A percentile compares a stretch with the other conserved stretches of the same genome.
Conservation (phyloP, 2,888 invertebrate genomes). For the Dryococelus australis region DNA sequence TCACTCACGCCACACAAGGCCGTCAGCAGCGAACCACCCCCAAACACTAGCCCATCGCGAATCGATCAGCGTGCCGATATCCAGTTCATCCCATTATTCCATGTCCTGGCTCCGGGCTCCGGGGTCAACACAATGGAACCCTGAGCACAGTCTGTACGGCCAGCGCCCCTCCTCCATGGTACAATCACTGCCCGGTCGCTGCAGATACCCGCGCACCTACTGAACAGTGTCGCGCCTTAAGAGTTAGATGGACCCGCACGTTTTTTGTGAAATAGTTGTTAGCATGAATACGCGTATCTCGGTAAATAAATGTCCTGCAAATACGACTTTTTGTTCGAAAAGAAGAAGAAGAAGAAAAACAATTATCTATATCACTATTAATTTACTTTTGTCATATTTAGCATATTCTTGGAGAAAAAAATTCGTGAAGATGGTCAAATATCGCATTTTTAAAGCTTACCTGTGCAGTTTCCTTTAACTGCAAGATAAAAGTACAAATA, state of each 20-base stretch:
- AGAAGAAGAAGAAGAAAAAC: too few species aligned
- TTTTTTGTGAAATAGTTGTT: not conserved
- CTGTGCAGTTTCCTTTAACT: too few species aligned
- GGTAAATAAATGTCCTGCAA: too few species aligned
- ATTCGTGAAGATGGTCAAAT: too few species aligned
- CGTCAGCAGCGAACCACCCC: not conserved
- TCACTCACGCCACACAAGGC: not conserved
- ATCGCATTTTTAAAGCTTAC: too few species aligned
- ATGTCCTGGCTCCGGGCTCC: not conserved
- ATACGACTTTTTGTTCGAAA: too few species aligned
- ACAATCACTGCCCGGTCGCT: not conserved
- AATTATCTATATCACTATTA: too few species aligned
- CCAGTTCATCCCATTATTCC: conserved; percentile 16
- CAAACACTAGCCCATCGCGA: not conserved
- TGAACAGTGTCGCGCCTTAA: too few species aligned
- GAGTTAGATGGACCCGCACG: not conserved
- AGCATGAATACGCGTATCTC: too few species aligned
- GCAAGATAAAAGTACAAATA: too few species aligned
- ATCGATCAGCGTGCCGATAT: not conserved
- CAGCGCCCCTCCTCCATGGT: not conserved
- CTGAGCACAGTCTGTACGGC: not conserved
- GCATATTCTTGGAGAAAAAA: too few species aligned
- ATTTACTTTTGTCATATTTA: too few species aligned
- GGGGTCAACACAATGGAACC: not conserved
- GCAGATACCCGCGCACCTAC: not conserved